Base-by-base conservation (phyloP, 2,888 invertebrate species). In the Pogonocherus hispidulus region DNA sequence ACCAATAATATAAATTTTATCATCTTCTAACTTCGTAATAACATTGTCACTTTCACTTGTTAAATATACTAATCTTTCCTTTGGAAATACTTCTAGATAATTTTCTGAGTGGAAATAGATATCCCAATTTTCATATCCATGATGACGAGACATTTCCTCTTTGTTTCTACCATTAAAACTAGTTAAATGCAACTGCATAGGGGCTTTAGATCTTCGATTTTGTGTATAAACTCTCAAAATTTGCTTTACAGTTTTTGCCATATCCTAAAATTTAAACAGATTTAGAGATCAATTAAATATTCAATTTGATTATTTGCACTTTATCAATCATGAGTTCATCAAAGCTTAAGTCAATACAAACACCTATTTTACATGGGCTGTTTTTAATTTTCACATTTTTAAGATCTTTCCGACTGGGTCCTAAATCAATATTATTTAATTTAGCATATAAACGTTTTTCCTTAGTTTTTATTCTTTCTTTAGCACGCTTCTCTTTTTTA, bases 11-110 rank as follows among this genome's bases (percentile, higher is more conserved):
- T 99, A 99, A 51, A 92, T 90, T 81, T 93, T 93, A 71, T 92
- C 89, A 19, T 93, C 90, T 76, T 94, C 92, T 78, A 97, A 87
- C 60, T 85, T 84, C 65, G 90, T 89, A 73, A 99, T 89, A 4
- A 96, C 86, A 87, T 95, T 96, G 52, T 95, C 93, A 11, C 98
- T 98, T 85, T 99, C 99, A 85, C 97, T 96, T 3, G 94, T 94
- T 74, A 99, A 88, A 86, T 99, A 99, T 0, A 98, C 90, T 62
- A 99, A 86, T 75, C 93, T 91, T 1, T 93, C 90, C 80, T 92
- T 93, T 0, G 90, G 87, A 84, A 96, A 97, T 49, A 93, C 67
- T 59, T 93, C 88, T 9, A 89, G 80, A 84, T 94, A 96, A 18
- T 89, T 85, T 71, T 90, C 86, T 52, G 89, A 87, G 82, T 91